Evolutionary conservation across 2,113 vertebrate genomes (phyloP).

Genomic region (Octodon degus): DNA sequence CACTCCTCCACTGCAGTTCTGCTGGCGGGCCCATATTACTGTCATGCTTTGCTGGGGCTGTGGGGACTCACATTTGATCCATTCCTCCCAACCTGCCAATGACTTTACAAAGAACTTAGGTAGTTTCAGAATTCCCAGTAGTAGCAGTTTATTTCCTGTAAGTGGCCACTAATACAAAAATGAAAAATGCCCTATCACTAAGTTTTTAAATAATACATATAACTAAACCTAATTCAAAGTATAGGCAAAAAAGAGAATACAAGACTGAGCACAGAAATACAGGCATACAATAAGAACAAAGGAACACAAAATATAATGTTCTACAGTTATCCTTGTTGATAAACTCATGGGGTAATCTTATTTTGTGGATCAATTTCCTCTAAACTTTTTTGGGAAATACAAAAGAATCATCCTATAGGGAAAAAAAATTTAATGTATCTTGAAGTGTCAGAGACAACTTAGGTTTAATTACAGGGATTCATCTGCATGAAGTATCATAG

Average conservation of each 20-base stretch:
- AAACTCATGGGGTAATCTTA: not conserved
- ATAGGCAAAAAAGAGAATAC: not conserved
- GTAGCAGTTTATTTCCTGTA: not conserved
- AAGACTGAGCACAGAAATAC: not conserved
- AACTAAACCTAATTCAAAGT: not conserved
- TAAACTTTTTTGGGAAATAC: not conserved
- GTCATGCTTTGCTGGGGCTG: not conserved
- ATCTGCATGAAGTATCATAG: not conserved
- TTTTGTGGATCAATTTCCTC: conserved; percentile 26
- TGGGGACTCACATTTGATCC: not conserved
- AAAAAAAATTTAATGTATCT: not conserved
- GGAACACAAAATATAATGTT: not conserved
- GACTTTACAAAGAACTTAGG: not conserved
- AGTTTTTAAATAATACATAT: not conserved
- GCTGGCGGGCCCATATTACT: not conserved
- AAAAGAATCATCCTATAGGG: not conserved
- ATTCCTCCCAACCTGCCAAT: not conserved
- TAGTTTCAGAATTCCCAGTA: conserved; percentile 30
- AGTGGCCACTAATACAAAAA: conserved; percentile 24
- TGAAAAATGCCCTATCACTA: not conserved
- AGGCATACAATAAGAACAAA: not conserved
- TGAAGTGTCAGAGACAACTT: conserved; percentile 21
- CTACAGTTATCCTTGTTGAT: not conserved
- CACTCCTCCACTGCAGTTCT: not conserved
- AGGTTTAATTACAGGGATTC: conserved; percentile 19